Evolutionary conservation across 1,140 invertebrate species (phyloP).

Genomic region (Panulirus ornatus): DNA sequence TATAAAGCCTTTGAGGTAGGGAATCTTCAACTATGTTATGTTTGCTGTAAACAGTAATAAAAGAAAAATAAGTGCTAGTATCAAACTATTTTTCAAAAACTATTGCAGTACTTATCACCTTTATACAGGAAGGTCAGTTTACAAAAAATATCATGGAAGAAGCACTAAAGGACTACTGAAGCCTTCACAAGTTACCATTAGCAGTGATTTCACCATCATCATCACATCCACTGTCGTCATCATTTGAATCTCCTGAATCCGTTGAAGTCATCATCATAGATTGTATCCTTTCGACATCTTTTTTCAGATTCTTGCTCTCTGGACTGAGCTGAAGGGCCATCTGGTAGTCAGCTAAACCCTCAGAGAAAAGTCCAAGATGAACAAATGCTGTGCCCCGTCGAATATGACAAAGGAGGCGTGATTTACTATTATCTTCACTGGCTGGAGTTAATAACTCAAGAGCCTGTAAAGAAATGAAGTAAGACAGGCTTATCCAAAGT

Average conservation of each 20-base stretch:
- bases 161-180: not conserved
- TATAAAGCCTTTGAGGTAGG: constrained; percentile 37
- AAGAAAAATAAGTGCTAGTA: not conserved
- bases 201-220: not conserved
- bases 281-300: constrained; percentile 57
- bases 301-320: constrained; percentile 49
- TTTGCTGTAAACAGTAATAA: not conserved
- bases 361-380: constrained; percentile 48
- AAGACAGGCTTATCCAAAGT: no score
- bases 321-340: constrained; percentile 58
- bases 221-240: constrained; percentile 57
- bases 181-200: not conserved
- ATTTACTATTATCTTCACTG: constrained; percentile 58
- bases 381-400: constrained; percentile 67
- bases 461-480: constrained; percentile 46
- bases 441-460: constrained; percentile 58
- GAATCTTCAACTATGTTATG: constrained; percentile 17
- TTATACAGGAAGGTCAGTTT: not conserved
- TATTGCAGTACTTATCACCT: not conserved
- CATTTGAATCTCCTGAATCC: constrained; percentile 42
- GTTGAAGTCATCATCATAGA: constrained; percentile 48
- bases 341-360: constrained; percentile 66
- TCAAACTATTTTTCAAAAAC: not conserved
- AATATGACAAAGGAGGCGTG: constrained; percentile 59
- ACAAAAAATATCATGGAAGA: not conserved